These are phyloP conservation scores for Thunnus thynnus DNA, from an alignment of 2,113 vertebrate species.

Conservation along the genomic window DNA sequence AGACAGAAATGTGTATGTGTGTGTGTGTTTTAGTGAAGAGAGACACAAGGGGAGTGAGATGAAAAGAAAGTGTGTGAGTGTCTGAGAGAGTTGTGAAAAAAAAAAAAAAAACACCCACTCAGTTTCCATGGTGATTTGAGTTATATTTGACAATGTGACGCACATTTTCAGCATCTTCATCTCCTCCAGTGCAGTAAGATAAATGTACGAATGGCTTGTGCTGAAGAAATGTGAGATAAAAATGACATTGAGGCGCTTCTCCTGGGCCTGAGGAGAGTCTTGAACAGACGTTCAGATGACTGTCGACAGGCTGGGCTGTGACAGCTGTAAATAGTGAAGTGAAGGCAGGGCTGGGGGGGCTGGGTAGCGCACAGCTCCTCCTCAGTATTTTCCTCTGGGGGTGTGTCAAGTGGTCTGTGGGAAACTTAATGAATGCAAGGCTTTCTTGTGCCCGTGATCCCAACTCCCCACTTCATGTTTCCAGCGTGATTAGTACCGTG, in stretches of 20 bases:
- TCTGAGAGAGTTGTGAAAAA: constrained; percentile 28
- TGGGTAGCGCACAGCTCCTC: constrained; percentile 1
- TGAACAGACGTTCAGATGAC: neutral
- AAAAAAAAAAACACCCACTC: constrained; percentile 48
- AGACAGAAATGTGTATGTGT: constrained; percentile 1
- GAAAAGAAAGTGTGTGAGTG: constrained; percentile 33
- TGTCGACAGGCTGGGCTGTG: neutral
- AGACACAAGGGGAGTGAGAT: constrained; percentile 26
- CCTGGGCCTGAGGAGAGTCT: constrained; percentile 1
- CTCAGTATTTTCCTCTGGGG: constrained; percentile 5
- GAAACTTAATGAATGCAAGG: constrained; percentile 21
- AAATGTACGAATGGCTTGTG: constrained; percentile 30
- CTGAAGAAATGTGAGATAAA: neutral
- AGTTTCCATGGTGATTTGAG: constrained; percentile 77
- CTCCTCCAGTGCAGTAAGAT: constrained; percentile 36
- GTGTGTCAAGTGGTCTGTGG: constrained; percentile 36
- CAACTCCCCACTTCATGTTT: constrained; percentile 9
- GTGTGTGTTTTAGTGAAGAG: constrained; percentile 9
- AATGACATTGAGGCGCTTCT: neutral
- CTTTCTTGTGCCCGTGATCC: constrained; percentile 13
- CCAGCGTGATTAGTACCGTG: constrained; percentile 14
- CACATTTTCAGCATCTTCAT: constrained; percentile 56
- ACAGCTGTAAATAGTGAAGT: neutral
- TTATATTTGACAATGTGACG: constrained; percentile 70
- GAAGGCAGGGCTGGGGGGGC: neutral